phyloP scores from a whole-genome alignment of 1,140 invertebrate species.

The Brachionus manjavacas region DNA sequence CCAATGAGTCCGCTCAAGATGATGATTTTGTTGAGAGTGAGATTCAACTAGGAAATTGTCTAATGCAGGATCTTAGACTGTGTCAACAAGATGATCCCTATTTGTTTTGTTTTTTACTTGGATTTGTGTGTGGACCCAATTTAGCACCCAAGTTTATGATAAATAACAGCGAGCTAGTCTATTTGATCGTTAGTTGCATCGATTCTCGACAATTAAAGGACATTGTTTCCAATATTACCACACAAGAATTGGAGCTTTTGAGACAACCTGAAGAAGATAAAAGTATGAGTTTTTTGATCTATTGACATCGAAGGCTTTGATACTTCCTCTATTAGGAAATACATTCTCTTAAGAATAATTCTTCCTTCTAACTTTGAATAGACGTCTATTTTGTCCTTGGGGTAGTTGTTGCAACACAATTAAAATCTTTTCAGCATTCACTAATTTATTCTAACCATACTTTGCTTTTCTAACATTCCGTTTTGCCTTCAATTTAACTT shows the following conservation, averaged over 20 bases:
- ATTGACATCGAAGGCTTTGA: no score
- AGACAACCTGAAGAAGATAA: conserved; percentile 30
- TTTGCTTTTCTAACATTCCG: no score
- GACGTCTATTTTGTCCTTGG: no score
- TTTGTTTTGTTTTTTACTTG: conserved; percentile 27
- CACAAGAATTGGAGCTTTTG: not conserved
- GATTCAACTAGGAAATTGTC: not conserved
- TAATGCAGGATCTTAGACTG: conserved; percentile 30
- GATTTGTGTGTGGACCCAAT: conserved; percentile 14
- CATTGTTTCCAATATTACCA: conserved; percentile 1
- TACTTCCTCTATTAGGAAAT: no score
- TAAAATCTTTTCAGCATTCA: no score
- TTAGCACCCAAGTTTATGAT: conserved; percentile 3
- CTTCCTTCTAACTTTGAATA: no score
- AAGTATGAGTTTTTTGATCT: not conserved
- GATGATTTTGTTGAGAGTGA: conserved; percentile 11
- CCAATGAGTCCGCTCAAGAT: not conserved
- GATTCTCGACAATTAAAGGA: conserved; percentile 20
- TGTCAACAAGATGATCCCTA: conserved; percentile 21
- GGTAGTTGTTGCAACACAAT: no score
- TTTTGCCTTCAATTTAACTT: no score
- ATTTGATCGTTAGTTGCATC: conserved; percentile 38
- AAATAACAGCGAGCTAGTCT: conserved; percentile 31
- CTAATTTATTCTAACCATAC: no score
- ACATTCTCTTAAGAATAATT: no score